Percentiles rank a stretch among this genome's conserved stretches.
Conservation (phyloP, 2,113 vertebrate species). For the Otolemur garnettii region DNA sequence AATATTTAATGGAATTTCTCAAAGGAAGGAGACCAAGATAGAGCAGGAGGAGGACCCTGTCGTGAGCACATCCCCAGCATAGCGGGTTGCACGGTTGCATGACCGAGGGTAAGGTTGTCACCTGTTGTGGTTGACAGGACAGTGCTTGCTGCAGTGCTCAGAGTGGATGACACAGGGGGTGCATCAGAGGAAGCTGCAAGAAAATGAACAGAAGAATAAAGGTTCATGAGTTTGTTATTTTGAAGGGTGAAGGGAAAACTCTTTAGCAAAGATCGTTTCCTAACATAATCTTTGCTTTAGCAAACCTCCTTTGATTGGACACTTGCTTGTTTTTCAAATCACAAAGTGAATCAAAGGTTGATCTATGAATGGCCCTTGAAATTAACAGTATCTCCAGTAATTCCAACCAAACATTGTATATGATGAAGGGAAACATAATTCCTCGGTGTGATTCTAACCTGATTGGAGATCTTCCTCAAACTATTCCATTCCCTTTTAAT, state of each 20-base stretch:
- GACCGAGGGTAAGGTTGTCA: slow-evolving; percentile 87
- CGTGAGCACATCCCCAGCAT: not conserved
- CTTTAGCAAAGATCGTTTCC: not conserved
- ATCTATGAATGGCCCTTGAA: not conserved
- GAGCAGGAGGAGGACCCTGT: not conserved
- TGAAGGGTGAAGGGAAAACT: not conserved
- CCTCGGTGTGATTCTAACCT: not conserved
- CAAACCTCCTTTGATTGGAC: not conserved
- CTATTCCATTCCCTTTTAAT: not conserved
- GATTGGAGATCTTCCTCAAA: not conserved
- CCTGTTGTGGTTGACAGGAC: slow-evolving; percentile 75
- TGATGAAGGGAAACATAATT: not conserved
- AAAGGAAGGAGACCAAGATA: not conserved
- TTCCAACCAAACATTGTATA: not conserved
- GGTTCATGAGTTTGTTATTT: not conserved
- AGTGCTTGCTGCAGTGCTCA: not conserved
- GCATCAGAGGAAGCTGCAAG: slow-evolving; percentile 78
- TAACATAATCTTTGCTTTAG: not conserved
- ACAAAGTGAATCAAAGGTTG: not conserved
- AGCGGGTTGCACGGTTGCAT: not conserved
- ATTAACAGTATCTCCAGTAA: not conserved
- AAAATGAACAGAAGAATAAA: slow-evolving; percentile 82
- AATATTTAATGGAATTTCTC: too few relatives aligned
- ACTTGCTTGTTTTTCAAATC: not conserved
- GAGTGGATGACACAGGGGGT: slow-evolving; percentile 39